Evolutionary conservation across 2,888 invertebrate species (phyloP).

Genomic region (Meteorus colon): DNA sequence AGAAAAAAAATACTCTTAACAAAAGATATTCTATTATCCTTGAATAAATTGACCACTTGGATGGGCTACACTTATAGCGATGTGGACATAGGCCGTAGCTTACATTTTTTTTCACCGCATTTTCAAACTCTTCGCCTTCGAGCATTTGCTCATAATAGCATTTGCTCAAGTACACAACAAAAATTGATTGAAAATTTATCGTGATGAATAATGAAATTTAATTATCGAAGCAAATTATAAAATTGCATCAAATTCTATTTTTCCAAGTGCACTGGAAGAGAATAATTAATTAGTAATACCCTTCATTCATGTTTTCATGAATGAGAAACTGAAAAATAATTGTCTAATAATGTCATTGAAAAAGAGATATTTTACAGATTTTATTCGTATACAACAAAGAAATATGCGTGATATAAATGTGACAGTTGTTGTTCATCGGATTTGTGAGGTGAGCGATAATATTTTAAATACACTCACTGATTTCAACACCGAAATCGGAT

Average conservation of each 20-base stretch:
- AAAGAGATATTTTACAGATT: too few relatives aligned
- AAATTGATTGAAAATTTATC: neutral
- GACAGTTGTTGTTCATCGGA: too few relatives aligned
- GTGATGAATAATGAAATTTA: neutral
- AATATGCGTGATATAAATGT: too few relatives aligned
- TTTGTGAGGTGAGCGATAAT: too few relatives aligned
- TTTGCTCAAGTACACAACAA: neutral
- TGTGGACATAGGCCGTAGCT: neutral
- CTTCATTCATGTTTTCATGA: too few relatives aligned
- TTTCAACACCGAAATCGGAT: too few relatives aligned
- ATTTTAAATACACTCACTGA: too few relatives aligned
- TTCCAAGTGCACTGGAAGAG: neutral
- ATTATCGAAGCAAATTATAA: neutral
- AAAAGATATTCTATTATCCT: slow-evolving; percentile 27
- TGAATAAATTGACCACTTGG: slow-evolving; percentile 36
- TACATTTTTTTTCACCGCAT: neutral
- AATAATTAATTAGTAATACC: neutral
- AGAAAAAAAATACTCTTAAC: neutral
- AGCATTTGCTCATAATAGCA: neutral
- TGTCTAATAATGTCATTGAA: too few relatives aligned
- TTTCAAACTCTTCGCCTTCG: neutral
- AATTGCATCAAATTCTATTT: neutral
- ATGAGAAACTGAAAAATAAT: too few relatives aligned
- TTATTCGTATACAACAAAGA: too few relatives aligned
- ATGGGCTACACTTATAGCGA: neutral